These are phyloP conservation scores for Xylota sylvarum DNA, from an alignment of 2,888 invertebrate species.

Conservation along the genomic window DNA sequence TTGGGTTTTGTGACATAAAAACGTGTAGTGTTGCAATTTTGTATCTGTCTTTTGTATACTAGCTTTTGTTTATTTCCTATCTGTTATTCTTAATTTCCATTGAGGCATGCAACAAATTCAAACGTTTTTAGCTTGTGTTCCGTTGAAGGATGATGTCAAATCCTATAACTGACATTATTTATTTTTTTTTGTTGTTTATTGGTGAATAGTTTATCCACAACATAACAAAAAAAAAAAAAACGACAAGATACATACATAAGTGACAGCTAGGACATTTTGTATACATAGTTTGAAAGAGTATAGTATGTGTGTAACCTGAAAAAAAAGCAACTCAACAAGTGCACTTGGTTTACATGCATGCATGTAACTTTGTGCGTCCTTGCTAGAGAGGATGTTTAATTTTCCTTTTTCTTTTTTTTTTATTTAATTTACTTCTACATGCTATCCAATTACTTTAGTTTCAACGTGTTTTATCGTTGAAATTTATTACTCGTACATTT, in stretches of 20 bases:
- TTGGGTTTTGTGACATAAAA: conserved; percentile 25
- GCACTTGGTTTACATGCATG: too few species aligned
- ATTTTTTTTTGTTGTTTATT: neutral
- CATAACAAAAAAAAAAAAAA: neutral
- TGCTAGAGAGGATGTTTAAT: too few species aligned
- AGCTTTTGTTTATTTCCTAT: conserved; percentile 17
- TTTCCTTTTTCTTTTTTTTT: too few species aligned
- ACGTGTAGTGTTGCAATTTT: conserved; percentile 36
- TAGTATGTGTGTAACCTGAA: neutral
- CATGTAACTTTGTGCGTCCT: too few species aligned
- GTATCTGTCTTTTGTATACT: conserved; percentile 46
- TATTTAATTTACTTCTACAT: too few species aligned
- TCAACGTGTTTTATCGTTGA: too few species aligned
- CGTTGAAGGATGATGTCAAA: neutral
- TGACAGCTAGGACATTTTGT: neutral
- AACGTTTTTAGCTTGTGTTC: conserved; percentile 14
- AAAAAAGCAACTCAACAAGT: neutral
- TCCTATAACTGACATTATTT: neutral
- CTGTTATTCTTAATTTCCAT: conserved; percentile 10
- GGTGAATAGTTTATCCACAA: neutral
- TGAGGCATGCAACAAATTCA: conserved; percentile 49
- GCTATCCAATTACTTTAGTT: too few species aligned
- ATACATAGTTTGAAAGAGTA: neutral
- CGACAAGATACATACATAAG: neutral
- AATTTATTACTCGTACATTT: too few species aligned